Conservation (phyloP, 2,888 invertebrate species). For the Xestia c-nigrum region DNA sequence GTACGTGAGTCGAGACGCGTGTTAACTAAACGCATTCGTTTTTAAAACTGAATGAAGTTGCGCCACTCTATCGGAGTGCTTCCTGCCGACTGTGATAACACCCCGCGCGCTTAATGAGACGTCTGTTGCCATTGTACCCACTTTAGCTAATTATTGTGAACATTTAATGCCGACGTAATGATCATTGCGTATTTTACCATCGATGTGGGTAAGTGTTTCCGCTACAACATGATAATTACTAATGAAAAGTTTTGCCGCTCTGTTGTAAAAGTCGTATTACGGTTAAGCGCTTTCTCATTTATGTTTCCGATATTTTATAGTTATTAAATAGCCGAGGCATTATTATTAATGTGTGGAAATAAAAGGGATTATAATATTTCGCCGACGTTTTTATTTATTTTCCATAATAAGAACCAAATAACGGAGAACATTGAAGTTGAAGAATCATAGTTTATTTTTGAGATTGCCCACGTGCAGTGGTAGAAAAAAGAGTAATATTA, state of each 20-base stretch:
- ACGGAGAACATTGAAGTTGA: conserved; percentile 65
- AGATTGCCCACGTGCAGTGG: conserved; percentile 84
- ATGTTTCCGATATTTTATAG: background rate
- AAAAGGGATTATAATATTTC: background rate
- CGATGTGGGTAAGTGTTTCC: conserved; percentile 60
- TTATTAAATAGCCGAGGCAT: conserved; percentile 7
- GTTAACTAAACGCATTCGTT: conserved; percentile 78
- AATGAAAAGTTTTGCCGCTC: conserved; percentile 49
- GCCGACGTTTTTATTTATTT: conserved; percentile 42
- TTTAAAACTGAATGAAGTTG: conserved; percentile 85
- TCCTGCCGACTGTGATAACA: conserved; percentile 84
- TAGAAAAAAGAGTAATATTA: conserved; percentile 89
- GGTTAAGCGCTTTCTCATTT: conserved; percentile 29
- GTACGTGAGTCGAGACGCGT: conserved; percentile 70
- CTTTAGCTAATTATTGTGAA: conserved; percentile 69
- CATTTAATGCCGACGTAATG: conserved; percentile 62
- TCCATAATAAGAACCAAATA: conserved; percentile 55
- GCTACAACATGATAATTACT: conserved; percentile 56
- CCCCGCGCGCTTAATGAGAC: conserved; percentile 73
- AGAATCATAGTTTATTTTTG: conserved; percentile 87
- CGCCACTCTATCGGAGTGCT: conserved; percentile 76
- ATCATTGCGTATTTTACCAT: conserved; percentile 60
- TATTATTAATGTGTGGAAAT: background rate
- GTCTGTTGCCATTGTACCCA: conserved; percentile 68
- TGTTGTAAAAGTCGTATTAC: conserved; percentile 6